Percentiles rank a stretch among this genome's conserved stretches.
phyloP scores from a whole-genome alignment of 1,140 invertebrate species.

The Drusus annulatus region DNA sequence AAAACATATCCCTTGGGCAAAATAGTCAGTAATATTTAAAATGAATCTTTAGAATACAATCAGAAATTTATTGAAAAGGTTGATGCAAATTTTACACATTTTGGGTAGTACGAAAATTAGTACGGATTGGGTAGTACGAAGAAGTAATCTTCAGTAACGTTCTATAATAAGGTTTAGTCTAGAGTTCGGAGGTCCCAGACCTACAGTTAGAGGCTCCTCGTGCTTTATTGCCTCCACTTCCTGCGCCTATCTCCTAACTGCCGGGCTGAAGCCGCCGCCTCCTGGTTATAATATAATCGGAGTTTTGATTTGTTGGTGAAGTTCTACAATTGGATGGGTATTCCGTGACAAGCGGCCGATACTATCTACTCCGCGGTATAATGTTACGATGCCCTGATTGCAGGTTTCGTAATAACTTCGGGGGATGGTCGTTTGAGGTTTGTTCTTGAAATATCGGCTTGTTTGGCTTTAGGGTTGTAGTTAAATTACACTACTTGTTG shows the following conservation, averaged over 20 bases:
- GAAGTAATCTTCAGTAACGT: too few species aligned
- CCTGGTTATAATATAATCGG: slow-evolving; percentile 45
- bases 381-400: slow-evolving; percentile 37
- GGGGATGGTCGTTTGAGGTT: slow-evolving; percentile 18
- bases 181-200: too few species aligned
- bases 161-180: too few species aligned
- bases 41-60: too few species aligned
- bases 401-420: background rate
- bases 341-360: slow-evolving; percentile 41
- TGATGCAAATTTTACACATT: too few species aligned
- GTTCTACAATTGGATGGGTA: slow-evolving; percentile 24
- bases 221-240: slow-evolving; percentile 33
- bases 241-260: slow-evolving; percentile 47
- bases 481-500: too few species aligned
- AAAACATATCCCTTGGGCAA: too few species aligned
- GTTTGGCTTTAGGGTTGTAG: background rate
- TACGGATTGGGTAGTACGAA: too few species aligned
- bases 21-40: too few species aligned
- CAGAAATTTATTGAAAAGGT: too few species aligned
- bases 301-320: slow-evolving; percentile 46
- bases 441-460: background rate
- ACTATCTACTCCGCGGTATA: slow-evolving; percentile 29
- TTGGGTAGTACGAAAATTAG: too few species aligned
- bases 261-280: slow-evolving; percentile 26
- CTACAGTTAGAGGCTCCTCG: background rate